Base-by-base conservation (phyloP, 64 coral and sea anemone species). In the Stylophora pistillata region DNA sequence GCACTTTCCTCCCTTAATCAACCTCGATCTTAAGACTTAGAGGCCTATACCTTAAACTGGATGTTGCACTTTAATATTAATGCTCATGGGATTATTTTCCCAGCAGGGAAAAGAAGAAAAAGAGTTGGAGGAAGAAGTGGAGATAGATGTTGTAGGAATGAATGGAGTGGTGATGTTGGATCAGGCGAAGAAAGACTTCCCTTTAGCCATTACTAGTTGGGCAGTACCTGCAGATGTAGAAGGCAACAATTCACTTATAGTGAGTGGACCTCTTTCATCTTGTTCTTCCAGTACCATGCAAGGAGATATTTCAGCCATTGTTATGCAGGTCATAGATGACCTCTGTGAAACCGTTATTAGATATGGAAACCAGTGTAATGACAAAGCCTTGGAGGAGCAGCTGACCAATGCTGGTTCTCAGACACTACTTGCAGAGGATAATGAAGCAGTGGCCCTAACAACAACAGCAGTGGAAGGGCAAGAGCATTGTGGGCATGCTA, bases 71-170 rank as follows among this genome's bases (percentile, higher is more conserved):
- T 3, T n/a, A n/a, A n/a, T 18, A 20, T 74, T 5, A 12, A 16
- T 74, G 4, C 20, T 74, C 12, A 5, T 23, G 16, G 29, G 68
- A 33, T 12, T 18, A 34, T 2, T 21, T 60, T 72, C 71, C 32
- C 77, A 72, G 76, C 15, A 30, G 25, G 52, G 66, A 32, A 54
- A 72, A 53, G 16, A 63, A 31, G 72, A 74, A 73, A 71, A 77
- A 71, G 52, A 62, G 52, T 56, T 10, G 53, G 26, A 28, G 21
- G 61, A 56, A 53, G 25, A 60, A 74, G 10, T 17, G 10, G 53
- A 80, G 68, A 37, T 72, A 79, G 16, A 89, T 72, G 63, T 65
- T 79, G 61, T 53, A 15, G 62, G 61, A 84, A 53, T 69, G 20
- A 30, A 69, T 17, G 10, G n/a, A 33, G 28, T 64, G 57, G 27